Percentiles rank a stretch among this genome's conserved stretches.
Conservation (phyloP, 1,140 invertebrate species). For the Varroa destructor region DNA sequence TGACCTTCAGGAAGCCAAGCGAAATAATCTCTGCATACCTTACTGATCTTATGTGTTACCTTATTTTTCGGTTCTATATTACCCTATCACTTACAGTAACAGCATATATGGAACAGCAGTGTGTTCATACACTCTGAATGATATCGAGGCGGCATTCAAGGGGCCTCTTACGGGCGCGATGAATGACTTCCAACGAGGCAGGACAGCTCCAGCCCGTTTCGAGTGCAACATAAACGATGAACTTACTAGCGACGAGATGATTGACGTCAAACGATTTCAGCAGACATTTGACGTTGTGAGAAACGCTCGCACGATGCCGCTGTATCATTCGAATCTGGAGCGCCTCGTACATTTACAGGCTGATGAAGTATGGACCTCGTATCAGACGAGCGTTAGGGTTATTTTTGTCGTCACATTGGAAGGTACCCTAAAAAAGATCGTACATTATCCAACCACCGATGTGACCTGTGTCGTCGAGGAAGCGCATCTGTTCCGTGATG, state of each 20-base stretch:
- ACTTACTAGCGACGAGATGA: slow-evolving; percentile 33
- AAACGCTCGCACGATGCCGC: slow-evolving; percentile 49
- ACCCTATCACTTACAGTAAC: slow-evolving; percentile 50
- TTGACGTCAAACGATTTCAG: slow-evolving; percentile 64
- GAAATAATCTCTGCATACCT: too few species aligned
- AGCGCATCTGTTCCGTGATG: slow-evolving; percentile 53
- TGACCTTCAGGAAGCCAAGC: too few species aligned
- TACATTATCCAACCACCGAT: slow-evolving; percentile 52
- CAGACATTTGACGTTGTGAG: slow-evolving; percentile 74
- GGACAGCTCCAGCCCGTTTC: background rate
- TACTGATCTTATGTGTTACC: too few species aligned
- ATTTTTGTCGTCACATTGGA: slow-evolving; percentile 62
- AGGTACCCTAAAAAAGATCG: slow-evolving; percentile 65
- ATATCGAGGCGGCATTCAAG: slow-evolving; percentile 66
- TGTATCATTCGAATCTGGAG: slow-evolving; percentile 56
- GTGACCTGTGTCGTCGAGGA: slow-evolving; percentile 70
- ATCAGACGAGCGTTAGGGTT: slow-evolving; percentile 48
- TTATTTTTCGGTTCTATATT: too few species aligned
- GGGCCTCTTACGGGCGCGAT: slow-evolving; percentile 46
- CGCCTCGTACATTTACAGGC: slow-evolving; percentile 43
- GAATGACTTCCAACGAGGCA: background rate
- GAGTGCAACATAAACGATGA: slow-evolving; percentile 16
- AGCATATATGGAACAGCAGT: slow-evolving; percentile 81
- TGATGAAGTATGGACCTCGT: slow-evolving; percentile 55
- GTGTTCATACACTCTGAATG: slow-evolving; percentile 73